Evolutionary conservation across 2,113 vertebrate genomes (phyloP), one percentile per base, ranked within the genome.

Genomic region (Progne subis): DNA sequence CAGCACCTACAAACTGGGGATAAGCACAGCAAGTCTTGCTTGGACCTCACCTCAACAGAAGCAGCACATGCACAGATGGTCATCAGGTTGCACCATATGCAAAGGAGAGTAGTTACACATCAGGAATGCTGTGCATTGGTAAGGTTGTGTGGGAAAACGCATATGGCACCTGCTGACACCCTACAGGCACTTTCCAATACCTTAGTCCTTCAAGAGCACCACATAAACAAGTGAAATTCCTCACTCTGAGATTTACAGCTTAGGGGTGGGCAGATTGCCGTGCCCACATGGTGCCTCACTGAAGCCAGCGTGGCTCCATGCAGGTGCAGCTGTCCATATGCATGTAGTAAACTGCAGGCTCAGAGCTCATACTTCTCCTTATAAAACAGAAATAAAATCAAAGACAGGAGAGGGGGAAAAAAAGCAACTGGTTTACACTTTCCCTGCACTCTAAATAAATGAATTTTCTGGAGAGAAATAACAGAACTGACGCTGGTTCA

Each of bases 311-410:
- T 47, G 32, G 60, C 64, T 81, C 71, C 1, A 0, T 18, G n/a
- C 85, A 95, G 88, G 82, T 95, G 90, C 90, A 88, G 88, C 85
- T 94, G 79, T 70, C 75, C 85, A 44, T 44, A 20, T n/a, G 47
- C 32, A 32, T 0, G 8, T 3, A 63, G 70, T 74, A 49, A 93
- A 87, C 34, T 39, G 20, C 24, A 59, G 55, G 34, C 29, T 89
- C 47, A 61, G 63, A 70, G 32, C 16, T 79, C 56, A 11, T 13
- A 23, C 15, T 49, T 55, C 14, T 12, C 12, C 29, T 17, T 47
- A 50, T 25, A 25, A 49, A 68, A 19, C 23, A 50, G 53, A 65
- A 77, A n/a, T 49, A 47, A 71, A 85, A 68, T 43, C 28, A 71
- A 67, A 82, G 17, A 37, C 26, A 65, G 15, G 12, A 24, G 56